Percentiles rank a stretch among this genome's conserved stretches.
phyloP scores from a whole-genome alignment of 2,797 vertebrate genomes.

The Rhinoraja longicauda region DNA sequence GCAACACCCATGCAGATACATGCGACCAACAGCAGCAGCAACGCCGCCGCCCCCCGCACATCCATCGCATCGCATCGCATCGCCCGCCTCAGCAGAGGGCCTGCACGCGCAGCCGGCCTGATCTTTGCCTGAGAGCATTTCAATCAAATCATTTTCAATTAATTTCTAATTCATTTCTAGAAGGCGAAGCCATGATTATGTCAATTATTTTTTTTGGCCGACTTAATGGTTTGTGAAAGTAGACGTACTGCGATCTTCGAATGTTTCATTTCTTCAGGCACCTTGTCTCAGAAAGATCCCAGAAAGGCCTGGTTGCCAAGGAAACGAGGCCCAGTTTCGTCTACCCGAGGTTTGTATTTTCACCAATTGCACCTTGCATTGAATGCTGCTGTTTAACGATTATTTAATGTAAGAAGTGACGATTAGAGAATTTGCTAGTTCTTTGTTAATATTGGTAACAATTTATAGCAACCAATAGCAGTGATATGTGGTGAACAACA shows the following conservation, averaged over 20 bases:
- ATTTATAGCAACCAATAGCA: too few relatives aligned
- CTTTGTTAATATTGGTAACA: too few relatives aligned
- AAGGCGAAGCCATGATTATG: neutral
- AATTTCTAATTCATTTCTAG: too few relatives aligned
- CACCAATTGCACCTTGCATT: too few relatives aligned
- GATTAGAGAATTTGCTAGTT: neutral
- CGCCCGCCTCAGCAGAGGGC: neutral
- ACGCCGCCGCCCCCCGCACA: neutral
- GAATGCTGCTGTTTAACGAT: too few relatives aligned
- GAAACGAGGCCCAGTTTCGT: neutral
- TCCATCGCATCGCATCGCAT: neutral
- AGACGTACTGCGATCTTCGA: too few relatives aligned
- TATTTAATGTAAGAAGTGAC: too few relatives aligned
- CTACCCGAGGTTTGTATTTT: neutral
- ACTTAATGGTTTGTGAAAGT: neutral
- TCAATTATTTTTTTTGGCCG: neutral
- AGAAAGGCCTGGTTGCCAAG: neutral
- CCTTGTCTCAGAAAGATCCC: too few relatives aligned
- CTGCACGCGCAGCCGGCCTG: neutral
- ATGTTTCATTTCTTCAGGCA: neutral
- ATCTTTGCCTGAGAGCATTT: neutral
- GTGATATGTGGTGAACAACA: too few relatives aligned
- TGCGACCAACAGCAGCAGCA: too few relatives aligned
- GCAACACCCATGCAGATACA: neutral
- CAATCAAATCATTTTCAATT: neutral